These are phyloP conservation scores for Zoanthus sociatus DNA, from an alignment of 92 coral and sea anemone genomes.

Conservation along the genomic window DNA sequence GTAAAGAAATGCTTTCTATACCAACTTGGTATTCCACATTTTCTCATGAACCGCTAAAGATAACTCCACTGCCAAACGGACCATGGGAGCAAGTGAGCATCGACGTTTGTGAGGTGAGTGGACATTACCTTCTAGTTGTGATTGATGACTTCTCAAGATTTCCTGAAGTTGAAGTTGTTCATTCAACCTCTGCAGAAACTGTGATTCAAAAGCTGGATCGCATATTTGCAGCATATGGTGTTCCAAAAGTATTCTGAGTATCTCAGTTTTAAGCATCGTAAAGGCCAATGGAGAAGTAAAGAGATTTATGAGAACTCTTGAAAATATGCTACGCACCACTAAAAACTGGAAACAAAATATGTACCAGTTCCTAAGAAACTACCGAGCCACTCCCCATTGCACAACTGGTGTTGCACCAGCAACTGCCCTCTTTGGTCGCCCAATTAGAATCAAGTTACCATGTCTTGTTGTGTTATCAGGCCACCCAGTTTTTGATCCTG, in stretches of 20 bases:
- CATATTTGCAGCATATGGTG: slow-evolving; percentile 33
- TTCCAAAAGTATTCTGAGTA: slow-evolving; percentile 37
- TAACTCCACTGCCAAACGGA: slow-evolving; percentile 27
- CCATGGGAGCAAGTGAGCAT: slow-evolving; percentile 28
- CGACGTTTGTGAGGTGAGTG: slow-evolving; percentile 25
- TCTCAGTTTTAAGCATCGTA: slow-evolving; percentile 50
- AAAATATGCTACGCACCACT: not conserved
- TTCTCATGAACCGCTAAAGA: not conserved
- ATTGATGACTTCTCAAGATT: slow-evolving; percentile 65
- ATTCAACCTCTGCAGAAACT: slow-evolving; percentile 41
- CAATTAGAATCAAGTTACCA: slow-evolving; percentile 18
- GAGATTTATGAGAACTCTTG: not conserved
- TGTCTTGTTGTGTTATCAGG: not conserved
- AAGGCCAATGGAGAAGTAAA: slow-evolving; percentile 5
- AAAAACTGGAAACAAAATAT: not conserved
- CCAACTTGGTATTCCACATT: slow-evolving; percentile 11
- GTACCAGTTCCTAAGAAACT: slow-evolving; percentile 45
- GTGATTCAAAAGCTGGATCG: slow-evolving; percentile 37
- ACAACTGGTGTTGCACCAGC: slow-evolving; percentile 51
- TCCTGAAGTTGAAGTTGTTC: slow-evolving; percentile 54
- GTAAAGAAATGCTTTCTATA: slow-evolving; percentile 28
- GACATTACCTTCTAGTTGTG: not conserved
- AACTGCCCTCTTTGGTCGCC: slow-evolving; percentile 48
- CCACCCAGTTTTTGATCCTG: not conserved
- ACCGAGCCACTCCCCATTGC: slow-evolving; percentile 51